These are phyloP conservation scores for Peromyscus nudipes DNA, from an alignment of 2,797 vertebrate genomes.

Conservation along the genomic window DNA sequence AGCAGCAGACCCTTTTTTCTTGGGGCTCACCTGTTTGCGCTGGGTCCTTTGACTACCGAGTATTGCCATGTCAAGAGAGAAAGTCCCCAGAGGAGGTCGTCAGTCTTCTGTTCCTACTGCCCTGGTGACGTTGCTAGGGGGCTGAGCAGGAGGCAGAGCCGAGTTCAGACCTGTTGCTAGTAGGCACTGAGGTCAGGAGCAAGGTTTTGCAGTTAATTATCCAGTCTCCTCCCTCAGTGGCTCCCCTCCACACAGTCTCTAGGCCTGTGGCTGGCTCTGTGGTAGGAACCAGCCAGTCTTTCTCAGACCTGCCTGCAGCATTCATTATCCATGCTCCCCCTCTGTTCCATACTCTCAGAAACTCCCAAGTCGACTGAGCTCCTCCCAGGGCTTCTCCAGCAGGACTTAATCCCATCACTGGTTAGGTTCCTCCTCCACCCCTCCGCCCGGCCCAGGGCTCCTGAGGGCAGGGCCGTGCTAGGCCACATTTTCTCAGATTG, in stretches of 20 bases:
- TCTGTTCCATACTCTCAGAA: background rate
- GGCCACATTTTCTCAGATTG: background rate
- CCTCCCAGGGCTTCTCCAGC: background rate
- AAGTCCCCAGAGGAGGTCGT: background rate
- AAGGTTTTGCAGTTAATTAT: fast-evolving
- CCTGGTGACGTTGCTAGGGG: background rate
- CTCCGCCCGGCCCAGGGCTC: background rate
- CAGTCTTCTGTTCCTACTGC: background rate
- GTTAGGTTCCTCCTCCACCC: background rate
- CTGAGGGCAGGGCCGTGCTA: background rate
- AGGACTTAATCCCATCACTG: background rate
- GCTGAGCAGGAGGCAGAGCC: background rate
- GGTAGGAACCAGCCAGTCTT: background rate
- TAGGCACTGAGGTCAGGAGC: background rate
- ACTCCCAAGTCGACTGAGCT: background rate
- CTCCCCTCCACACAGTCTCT: background rate
- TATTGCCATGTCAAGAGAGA: background rate
- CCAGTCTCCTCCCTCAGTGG: no score
- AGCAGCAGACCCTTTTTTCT: no score
- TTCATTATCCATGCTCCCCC: background rate
- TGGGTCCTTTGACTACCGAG: background rate
- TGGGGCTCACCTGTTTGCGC: background rate
- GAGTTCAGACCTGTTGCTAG: background rate
- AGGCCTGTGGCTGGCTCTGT: background rate
- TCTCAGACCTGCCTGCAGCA: background rate